These are phyloP conservation scores for Diogma glabrata DNA, from an alignment of 2,888 invertebrate species.

Conservation along the genomic window DNA sequence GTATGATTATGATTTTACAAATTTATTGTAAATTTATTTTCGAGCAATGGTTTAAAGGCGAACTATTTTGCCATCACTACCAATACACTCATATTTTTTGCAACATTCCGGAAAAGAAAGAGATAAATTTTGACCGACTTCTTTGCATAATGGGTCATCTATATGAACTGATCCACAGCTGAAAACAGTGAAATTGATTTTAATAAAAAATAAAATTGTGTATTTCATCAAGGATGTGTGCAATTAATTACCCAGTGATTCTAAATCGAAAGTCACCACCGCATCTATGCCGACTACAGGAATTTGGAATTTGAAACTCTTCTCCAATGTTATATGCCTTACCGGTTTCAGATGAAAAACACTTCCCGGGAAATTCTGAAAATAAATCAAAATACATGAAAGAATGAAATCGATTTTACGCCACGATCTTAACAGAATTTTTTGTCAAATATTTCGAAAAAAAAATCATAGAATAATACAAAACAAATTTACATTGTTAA, in stretches of 20 bases:
- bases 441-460: no score
- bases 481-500: no score
- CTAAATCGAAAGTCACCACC: background rate
- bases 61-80: background rate
- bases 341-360: background rate
- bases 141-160: background rate
- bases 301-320: background rate
- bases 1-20: no score
- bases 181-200: no score
- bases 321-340: background rate
- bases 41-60: no score
- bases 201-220: no score
- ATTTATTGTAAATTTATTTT: no score
- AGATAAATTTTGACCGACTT: background rate
- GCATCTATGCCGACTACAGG: background rate
- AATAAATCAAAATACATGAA: background rate
- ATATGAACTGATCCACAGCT: no score
- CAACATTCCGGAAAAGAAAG: conserved; percentile 3
- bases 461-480: no score
- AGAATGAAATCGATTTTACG: no score
- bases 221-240: no score
- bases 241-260: background rate
- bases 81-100: background rate
- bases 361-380: background rate
- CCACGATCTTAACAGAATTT: no score